A percentile compares a stretch with the other conserved stretches of the same genome.
Conservation (phyloP, 1,140 invertebrate genomes). For the Bombus ignitus region DNA sequence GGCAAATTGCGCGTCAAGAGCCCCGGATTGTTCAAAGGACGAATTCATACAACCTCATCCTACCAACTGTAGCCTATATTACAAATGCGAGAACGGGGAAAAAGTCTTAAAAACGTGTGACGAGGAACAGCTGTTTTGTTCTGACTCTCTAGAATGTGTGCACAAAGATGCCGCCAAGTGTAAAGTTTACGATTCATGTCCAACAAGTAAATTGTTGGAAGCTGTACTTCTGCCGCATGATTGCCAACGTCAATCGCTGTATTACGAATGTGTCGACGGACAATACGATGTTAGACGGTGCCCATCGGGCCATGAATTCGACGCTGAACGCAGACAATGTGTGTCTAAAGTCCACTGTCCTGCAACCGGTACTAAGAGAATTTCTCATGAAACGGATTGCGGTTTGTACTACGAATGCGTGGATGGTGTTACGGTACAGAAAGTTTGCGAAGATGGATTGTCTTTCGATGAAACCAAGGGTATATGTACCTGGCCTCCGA, state of each 20-base stretch:
- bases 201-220: too few relatives aligned
- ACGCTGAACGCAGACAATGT: constrained; percentile 78
- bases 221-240: constrained; percentile 79
- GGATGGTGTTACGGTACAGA: constrained; percentile 10
- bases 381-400: constrained; percentile 61
- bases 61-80: too few relatives aligned
- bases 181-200: too few relatives aligned
- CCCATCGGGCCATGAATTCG: constrained; percentile 78
- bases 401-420: constrained; percentile 73
- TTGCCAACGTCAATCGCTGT: constrained; percentile 78
- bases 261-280: constrained; percentile 83
- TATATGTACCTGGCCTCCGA: constrained; percentile 8
- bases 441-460: constrained; percentile 73
- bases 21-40: too few relatives aligned
- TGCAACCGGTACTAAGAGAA: fast-evolving
- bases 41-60: too few relatives aligned
- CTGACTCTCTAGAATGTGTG: too few relatives aligned
- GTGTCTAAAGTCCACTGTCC: constrained; percentile 60
- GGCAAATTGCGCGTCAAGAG: too few relatives aligned
- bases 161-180: too few relatives aligned
- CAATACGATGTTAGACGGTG: constrained; percentile 79
- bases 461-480: constrained; percentile 68
- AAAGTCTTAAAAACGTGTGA: too few relatives aligned
- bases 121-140: too few relatives aligned
- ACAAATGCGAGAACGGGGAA: too few relatives aligned